Evolutionary conservation across 2,797 vertebrate genomes (phyloP).

Genomic region (Poeciliopsis gracilis): DNA sequence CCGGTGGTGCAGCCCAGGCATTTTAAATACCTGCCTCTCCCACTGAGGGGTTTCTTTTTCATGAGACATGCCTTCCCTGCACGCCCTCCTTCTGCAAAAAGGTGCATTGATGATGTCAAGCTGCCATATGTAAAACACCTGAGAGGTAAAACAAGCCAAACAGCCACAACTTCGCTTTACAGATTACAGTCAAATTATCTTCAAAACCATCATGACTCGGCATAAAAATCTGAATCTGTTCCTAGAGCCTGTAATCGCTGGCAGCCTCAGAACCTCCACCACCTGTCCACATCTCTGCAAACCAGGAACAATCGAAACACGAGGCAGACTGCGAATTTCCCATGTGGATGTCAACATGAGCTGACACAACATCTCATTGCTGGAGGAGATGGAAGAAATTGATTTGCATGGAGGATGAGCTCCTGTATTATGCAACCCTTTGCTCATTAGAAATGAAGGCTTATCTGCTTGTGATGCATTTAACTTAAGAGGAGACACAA

Average conservation of each 20-base stretch:
- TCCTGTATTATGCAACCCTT: neutral
- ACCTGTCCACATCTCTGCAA: neutral
- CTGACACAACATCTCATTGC: neutral
- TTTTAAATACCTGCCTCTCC: conserved; percentile 54
- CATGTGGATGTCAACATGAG: neutral
- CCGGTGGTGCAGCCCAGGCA: conserved; percentile 44
- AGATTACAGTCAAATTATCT: conserved; percentile 28
- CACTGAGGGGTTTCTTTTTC: conserved; percentile 22
- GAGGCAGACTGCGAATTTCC: neutral
- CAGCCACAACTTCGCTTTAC: conserved; percentile 32
- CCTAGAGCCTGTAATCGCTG: neutral
- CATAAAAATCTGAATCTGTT: neutral
- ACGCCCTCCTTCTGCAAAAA: conserved; percentile 35
- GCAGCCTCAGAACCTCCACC: neutral
- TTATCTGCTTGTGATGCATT: neutral
- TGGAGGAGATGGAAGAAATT: neutral
- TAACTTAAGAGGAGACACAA: neutral
- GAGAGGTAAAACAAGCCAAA: conserved; percentile 38
- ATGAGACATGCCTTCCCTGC: conserved; percentile 18
- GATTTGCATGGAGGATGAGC: neutral
- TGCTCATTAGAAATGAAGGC: neutral
- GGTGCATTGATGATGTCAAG: conserved; percentile 54
- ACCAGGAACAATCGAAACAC: conserved; percentile 8
- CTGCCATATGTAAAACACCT: conserved; percentile 58
- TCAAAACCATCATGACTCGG: neutral